Evolutionary conservation across 2,113 vertebrate species (phyloP).

Genomic region (Cephalopholis sonnerati): DNA sequence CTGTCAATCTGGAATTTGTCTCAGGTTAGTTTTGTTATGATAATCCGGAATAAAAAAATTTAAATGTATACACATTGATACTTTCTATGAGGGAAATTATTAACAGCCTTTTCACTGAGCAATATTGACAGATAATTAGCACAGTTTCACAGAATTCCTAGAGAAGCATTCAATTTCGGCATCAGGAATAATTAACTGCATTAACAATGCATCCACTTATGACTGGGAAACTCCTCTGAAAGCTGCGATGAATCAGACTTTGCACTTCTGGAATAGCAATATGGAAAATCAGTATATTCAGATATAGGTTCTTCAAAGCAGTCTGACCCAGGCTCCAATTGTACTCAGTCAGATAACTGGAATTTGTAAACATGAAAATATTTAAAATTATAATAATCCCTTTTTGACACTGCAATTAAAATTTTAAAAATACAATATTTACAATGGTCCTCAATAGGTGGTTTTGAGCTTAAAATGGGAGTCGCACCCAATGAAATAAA

Average conservation of each 20-base stretch:
- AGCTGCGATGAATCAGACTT: not conserved
- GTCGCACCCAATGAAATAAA: not conserved
- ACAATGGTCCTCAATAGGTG: not conserved
- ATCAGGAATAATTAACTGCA: not conserved
- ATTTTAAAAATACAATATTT: not conserved
- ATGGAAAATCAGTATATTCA: not conserved
- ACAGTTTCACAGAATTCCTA: constrained; percentile 3
- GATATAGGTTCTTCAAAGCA: not conserved
- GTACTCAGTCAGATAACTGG: not conserved
- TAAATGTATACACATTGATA: not conserved
- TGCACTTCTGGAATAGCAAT: not conserved
- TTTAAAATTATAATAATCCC: not conserved
- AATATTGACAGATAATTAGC: not conserved
- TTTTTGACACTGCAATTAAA: constrained; percentile 8
- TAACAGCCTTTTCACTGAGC: constrained; percentile 13
- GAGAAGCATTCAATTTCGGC: not conserved
- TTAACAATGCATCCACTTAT: not conserved
- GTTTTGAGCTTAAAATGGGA: not conserved
- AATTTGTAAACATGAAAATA: constrained; percentile 7
- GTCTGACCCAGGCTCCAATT: not conserved
- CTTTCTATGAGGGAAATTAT: not conserved
- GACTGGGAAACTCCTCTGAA: not conserved
- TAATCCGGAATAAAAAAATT: not conserved
- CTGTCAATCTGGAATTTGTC: not conserved
- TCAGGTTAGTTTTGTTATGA: not conserved